Percentiles rank a stretch among this genome's conserved stretches.
Conservation (phyloP, 2,797 vertebrate genomes). For the Oophaga sylvatica region DNA sequence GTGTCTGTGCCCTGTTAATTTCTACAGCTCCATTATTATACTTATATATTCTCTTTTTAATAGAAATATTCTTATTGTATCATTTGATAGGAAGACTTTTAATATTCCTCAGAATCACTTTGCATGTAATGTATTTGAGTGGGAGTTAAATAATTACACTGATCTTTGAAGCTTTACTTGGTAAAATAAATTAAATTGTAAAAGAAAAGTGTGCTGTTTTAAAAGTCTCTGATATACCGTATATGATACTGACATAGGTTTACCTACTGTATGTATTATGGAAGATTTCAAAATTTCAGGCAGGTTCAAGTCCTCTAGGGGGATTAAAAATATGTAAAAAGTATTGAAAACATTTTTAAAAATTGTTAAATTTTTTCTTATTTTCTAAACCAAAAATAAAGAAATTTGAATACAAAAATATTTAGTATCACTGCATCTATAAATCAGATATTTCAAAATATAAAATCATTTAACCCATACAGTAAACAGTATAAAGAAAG, state of each 20-base stretch:
- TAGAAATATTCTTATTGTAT: conserved; percentile 1
- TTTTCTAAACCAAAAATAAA: no score
- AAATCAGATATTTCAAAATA: no score
- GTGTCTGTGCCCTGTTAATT: not conserved
- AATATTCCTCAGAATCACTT: conserved; percentile 17
- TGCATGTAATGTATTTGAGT: conserved; percentile 29
- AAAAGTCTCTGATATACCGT: not conserved
- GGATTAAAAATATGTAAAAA: no score
- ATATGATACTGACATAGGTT: not conserved
- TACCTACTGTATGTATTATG: not conserved
- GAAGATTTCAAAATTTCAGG: no score
- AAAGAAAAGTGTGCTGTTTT: not conserved
- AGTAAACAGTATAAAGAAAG: no score
- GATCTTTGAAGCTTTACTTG: conserved; percentile 21
- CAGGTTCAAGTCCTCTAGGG: no score
- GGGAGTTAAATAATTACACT: conserved; percentile 41
- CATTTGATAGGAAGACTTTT: conserved; percentile 9
- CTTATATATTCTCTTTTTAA: not conserved
- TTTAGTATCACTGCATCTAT: no score
- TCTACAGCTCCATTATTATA: conserved; percentile 5
- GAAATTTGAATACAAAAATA: no score
- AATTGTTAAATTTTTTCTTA: no score
- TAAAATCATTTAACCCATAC: no score
- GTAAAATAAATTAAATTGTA: conserved; percentile 6
- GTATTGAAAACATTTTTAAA: no score